A percentile compares a stretch with the other conserved stretches of the same genome.
phyloP scores from a whole-genome alignment of 1,140 invertebrate genomes.

The Drosophila murphyi region DNA sequence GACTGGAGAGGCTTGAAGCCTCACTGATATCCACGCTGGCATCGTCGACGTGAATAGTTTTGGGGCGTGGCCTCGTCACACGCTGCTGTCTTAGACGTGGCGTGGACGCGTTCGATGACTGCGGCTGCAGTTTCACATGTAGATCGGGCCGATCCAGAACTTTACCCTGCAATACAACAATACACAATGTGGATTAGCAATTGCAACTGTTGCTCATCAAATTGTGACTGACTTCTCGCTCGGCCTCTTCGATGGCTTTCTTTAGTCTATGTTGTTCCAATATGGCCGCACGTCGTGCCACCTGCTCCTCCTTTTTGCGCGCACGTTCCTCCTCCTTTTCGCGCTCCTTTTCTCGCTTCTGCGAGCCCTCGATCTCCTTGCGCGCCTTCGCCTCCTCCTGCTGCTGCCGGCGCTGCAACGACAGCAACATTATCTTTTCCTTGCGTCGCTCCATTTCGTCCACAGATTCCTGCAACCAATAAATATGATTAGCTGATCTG shows the following conservation, averaged over 20 bases:
- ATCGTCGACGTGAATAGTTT: conserved; percentile 94
- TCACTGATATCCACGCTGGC: conserved; percentile 90
- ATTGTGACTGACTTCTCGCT: conserved; percentile 89
- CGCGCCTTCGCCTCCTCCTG: conserved; percentile 94
- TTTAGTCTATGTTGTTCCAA: conserved; percentile 97
- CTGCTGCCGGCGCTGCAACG: conserved; percentile 93
- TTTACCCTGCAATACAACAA: conserved; percentile 87
- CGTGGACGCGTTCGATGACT: conserved; percentile 80
- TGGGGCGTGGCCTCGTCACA: conserved; percentile 89
- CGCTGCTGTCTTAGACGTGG: conserved; percentile 87
- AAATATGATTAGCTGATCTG: conserved; percentile 25
- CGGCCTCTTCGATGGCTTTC: conserved; percentile 96
- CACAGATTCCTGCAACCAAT: conserved; percentile 86
- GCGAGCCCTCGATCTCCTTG: conserved; percentile 93
- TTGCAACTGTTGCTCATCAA: too few species aligned
- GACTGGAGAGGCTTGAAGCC: conserved; percentile 89
- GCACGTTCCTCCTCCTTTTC: conserved; percentile 93
- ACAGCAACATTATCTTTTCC: conserved; percentile 94
- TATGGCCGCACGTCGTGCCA: conserved; percentile 92
- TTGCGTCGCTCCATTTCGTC: conserved; percentile 96
- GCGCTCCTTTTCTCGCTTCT: conserved; percentile 91
- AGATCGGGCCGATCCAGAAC: conserved; percentile 90
- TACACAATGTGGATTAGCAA: neutral
- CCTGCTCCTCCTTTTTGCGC: conserved; percentile 96
- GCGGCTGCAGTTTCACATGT: conserved; percentile 85